These are phyloP conservation scores for Sarcophaga caerulescens DNA, from an alignment of 2,888 invertebrate species.

Conservation along the genomic window DNA sequence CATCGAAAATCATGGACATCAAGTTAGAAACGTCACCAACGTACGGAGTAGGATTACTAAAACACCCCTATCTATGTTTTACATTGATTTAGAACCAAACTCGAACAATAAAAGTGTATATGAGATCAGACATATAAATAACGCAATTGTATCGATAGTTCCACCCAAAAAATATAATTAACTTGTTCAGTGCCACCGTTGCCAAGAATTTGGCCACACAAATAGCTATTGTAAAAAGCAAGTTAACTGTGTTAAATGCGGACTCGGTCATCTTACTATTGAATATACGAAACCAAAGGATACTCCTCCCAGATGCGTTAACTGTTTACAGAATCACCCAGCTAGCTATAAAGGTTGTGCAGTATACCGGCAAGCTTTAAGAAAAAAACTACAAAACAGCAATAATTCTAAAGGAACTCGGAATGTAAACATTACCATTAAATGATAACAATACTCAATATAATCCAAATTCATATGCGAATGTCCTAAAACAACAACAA, in stretches of 20 bases:
- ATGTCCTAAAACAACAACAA: neutral
- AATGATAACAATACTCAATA: too few species aligned
- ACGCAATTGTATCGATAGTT: neutral
- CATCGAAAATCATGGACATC: constrained; percentile 38
- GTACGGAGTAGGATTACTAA: constrained; percentile 2
- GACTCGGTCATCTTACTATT: too few species aligned
- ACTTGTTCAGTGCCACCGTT: constrained; percentile 24
- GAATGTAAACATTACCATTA: too few species aligned
- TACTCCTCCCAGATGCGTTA: neutral
- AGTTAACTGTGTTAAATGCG: constrained; percentile 7
- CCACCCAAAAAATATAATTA: constrained; percentile 24
- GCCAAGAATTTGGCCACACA: constrained; percentile 13
- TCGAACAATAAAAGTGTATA: neutral
- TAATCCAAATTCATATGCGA: neutral
- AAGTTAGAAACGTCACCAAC: constrained; percentile 40
- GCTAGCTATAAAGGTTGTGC: neutral
- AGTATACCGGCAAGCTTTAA: too few species aligned
- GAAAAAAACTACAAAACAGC: neutral
- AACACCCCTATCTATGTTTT: neutral
- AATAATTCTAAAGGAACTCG: neutral
- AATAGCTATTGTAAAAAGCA: constrained; percentile 4
- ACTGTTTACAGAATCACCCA: constrained; percentile 3
- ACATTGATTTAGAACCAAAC: neutral
- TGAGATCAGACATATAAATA: neutral
- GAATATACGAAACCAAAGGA: neutral